These are phyloP conservation scores for Alcedo atthis DNA, from an alignment of 2,797 vertebrate genomes.

Conservation along the genomic window DNA sequence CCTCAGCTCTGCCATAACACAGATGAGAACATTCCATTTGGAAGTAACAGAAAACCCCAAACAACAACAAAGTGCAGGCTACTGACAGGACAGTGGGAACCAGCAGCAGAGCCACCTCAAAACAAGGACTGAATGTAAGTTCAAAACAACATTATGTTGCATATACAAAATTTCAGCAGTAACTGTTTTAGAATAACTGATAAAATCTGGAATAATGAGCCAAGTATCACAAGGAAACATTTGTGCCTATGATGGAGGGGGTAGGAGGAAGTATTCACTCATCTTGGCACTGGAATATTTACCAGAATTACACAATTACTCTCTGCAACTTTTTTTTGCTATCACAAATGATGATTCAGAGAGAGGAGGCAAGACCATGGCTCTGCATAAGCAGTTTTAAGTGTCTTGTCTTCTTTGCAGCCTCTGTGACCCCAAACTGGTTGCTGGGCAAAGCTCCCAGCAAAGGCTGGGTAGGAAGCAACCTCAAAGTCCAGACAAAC, in stretches of 20 bases:
- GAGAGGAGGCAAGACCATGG: neutral
- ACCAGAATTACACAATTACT: neutral
- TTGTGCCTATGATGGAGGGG: neutral
- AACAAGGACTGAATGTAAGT: neutral
- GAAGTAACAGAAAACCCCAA: neutral
- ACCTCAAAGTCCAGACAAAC: neutral
- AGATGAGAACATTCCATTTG: neutral
- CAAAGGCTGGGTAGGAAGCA: neutral
- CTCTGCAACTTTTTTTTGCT: neutral
- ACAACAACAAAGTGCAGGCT: neutral
- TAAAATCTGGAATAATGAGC: neutral
- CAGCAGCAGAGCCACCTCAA: neutral
- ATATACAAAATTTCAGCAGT: neutral
- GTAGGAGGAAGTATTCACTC: neutral
- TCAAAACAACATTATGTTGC: neutral
- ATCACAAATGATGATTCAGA: neutral
- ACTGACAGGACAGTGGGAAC: neutral
- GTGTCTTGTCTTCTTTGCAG: neutral
- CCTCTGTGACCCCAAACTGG: neutral
- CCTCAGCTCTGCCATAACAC: neutral
- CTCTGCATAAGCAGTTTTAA: neutral
- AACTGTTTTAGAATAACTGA: neutral
- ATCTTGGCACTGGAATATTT: neutral
- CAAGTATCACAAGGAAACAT: neutral
- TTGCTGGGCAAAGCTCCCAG: neutral